phyloP scores from a whole-genome alignment of 2,113 vertebrate genomes.

The Corythoichthys intestinalis region DNA sequence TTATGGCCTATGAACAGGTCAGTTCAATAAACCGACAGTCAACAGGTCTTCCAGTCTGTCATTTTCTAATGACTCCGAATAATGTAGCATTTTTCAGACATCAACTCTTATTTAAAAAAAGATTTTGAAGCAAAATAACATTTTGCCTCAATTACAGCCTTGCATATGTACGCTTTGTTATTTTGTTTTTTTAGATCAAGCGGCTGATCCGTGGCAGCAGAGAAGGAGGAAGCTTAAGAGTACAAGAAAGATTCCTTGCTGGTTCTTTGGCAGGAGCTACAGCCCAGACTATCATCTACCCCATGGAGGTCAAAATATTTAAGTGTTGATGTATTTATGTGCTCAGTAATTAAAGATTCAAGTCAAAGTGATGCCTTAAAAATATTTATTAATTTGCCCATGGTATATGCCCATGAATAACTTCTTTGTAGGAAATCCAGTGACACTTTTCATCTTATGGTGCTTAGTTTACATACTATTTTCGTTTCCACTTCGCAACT shows the following conservation, averaged over 20 bases:
- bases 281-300: conserved; percentile 92
- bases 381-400: neutral
- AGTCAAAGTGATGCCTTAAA: neutral
- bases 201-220: conserved; percentile 75
- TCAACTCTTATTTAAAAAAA: neutral
- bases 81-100: neutral
- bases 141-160: neutral
- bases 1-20: conserved; percentile 96
- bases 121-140: neutral
- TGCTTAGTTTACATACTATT: neutral
- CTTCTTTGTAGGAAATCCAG: neutral
- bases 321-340: neutral
- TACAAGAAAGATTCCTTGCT: conserved; percentile 85
- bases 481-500: too few species aligned
- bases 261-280: conserved; percentile 90
- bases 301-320: conserved; percentile 82
- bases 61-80: neutral
- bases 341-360: neutral
- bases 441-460: neutral
- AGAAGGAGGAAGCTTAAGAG: conserved; percentile 80
- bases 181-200: conserved; percentile 76
- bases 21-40: neutral
- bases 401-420: neutral
- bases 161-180: neutral
- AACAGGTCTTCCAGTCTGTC: neutral